phyloP scores from a whole-genome alignment of 2,888 invertebrate genomes.

The Salticus scenicus region DNA sequence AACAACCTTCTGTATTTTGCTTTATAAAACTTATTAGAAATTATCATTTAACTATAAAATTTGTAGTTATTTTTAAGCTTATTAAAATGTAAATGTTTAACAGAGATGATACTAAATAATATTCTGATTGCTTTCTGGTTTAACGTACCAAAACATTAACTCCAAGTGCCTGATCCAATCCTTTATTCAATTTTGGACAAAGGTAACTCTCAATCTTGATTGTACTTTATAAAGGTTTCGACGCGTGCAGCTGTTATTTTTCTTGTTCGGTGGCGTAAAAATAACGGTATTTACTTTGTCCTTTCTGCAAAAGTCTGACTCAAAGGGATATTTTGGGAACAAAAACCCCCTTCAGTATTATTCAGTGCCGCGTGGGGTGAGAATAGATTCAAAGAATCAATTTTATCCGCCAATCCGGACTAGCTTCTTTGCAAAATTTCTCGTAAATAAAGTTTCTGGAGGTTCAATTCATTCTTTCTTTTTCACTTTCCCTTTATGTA shows the following conservation, averaged over 20 bases:
- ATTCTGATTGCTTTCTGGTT: too few relatives aligned
- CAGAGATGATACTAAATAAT: too few relatives aligned
- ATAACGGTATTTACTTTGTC: slow-evolving; percentile 41
- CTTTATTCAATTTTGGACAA: not conserved
- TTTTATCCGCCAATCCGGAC: not conserved
- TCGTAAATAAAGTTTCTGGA: not conserved
- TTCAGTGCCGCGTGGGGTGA: slow-evolving; percentile 22
- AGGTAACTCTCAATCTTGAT: not conserved
- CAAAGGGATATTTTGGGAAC: slow-evolving; percentile 49
- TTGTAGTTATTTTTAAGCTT: too few relatives aligned
- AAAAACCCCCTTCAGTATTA: slow-evolving; percentile 30
- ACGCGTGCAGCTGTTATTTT: not conserved
- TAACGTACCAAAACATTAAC: not conserved
- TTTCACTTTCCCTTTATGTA: not conserved
- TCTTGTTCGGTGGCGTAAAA: slow-evolving; percentile 25
- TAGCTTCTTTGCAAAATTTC: not conserved
- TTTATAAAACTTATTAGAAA: too few relatives aligned
- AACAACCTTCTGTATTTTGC: too few relatives aligned
- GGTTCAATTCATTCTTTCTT: not conserved
- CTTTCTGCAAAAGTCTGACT: slow-evolving; percentile 7
- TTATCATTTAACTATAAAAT: too few relatives aligned
- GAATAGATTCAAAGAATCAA: not conserved
- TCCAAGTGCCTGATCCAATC: not conserved
- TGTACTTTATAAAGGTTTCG: not conserved
- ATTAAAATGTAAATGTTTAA: too few relatives aligned